phyloP scores from a whole-genome alignment of 2,113 vertebrate species.

The Ceyx melanurus region DNA sequence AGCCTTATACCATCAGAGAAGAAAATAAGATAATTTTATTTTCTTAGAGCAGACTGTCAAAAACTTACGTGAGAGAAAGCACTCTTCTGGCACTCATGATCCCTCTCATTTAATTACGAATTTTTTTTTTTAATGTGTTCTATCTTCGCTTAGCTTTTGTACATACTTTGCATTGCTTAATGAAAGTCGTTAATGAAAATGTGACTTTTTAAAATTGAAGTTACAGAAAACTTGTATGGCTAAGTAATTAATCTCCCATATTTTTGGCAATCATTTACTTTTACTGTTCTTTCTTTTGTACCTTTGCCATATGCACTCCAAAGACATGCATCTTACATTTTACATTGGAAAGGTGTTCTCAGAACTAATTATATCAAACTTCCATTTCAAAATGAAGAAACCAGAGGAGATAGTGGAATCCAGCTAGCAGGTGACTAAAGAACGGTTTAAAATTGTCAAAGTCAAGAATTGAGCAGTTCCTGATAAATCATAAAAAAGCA shows the following conservation, averaged over 20 bases:
- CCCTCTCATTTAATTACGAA: neutral
- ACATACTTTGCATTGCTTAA: neutral
- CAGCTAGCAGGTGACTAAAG: slow-evolving; percentile 8
- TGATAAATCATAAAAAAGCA: slow-evolving; percentile 29
- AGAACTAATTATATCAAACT: neutral
- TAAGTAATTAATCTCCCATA: slow-evolving; percentile 32
- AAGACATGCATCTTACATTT: neutral
- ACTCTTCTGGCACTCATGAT: neutral
- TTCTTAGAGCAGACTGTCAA: neutral
- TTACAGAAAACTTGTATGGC: neutral
- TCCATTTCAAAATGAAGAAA: slow-evolving; percentile 25
- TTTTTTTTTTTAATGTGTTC: neutral
- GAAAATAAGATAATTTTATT: neutral
- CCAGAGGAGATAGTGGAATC: neutral
- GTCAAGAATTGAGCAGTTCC: slow-evolving; percentile 16
- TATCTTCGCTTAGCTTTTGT: neutral
- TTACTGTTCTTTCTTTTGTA: slow-evolving; percentile 4
- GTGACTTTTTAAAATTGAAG: slow-evolving; percentile 12
- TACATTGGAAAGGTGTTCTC: neutral
- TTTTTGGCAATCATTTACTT: slow-evolving; percentile 23
- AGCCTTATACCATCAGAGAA: neutral
- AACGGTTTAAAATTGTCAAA: neutral
- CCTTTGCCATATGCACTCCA: neutral
- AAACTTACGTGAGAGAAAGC: neutral
- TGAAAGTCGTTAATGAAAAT: slow-evolving; percentile 28